phyloP scores from a whole-genome alignment of 2,113 vertebrate species.

The Microtus ochrogaster region DNA sequence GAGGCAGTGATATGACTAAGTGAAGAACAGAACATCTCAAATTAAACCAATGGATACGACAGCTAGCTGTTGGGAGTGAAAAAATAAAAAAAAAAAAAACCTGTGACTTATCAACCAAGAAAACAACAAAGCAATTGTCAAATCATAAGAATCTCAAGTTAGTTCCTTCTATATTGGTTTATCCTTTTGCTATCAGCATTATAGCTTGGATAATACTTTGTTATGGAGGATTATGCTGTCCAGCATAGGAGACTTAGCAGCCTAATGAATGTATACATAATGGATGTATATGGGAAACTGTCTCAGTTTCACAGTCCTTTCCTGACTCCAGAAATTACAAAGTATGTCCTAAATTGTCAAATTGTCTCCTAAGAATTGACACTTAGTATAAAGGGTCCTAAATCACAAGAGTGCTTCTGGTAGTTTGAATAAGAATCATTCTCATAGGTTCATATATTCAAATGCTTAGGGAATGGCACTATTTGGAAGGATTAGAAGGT shows the following conservation, averaged over 20 bases:
- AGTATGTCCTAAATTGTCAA: neutral
- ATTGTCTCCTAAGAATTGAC: neutral
- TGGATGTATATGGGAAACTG: neutral
- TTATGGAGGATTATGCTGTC: neutral
- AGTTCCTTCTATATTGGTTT: neutral
- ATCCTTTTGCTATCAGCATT: neutral
- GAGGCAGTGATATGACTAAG: neutral
- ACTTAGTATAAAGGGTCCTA: neutral
- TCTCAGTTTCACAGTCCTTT: neutral
- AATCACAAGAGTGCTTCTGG: neutral
- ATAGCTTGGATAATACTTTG: neutral
- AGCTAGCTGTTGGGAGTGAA: conserved; percentile 46
- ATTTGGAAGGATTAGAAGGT: neutral
- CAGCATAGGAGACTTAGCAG: neutral
- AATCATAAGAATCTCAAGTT: neutral
- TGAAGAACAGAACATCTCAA: neutral
- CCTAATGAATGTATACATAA: neutral
- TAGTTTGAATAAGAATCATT: neutral
- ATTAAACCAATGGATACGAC: neutral
- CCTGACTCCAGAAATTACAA: neutral
- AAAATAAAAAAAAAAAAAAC: neutral
- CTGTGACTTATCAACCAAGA: neutral
- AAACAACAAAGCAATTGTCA: neutral
- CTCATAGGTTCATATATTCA: no score
- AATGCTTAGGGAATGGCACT: neutral